Percentiles rank a stretch among this genome's conserved stretches.
Conservation (phyloP, 2,888 invertebrate genomes). For the Platerodrilus igneus region DNA sequence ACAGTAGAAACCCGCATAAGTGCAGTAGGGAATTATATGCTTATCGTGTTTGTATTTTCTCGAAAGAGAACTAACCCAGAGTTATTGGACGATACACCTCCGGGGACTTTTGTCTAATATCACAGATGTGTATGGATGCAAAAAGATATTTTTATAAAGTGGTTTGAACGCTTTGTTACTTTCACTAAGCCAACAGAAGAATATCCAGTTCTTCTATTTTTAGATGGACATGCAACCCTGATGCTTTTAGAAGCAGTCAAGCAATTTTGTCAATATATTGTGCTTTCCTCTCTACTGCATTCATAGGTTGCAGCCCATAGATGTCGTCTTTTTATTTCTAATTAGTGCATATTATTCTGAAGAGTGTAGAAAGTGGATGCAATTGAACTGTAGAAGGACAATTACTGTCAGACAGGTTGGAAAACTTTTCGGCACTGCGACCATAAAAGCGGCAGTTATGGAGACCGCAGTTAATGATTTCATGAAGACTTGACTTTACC, state of each 20-base stretch:
- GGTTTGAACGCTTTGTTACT: constrained; percentile 28
- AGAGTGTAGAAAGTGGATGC: constrained; percentile 27
- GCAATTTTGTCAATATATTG: constrained; percentile 30
- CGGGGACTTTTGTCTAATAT: constrained; percentile 31
- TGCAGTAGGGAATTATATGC: no score
- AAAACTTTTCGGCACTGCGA: constrained; percentile 27
- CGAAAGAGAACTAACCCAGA: constrained; percentile 31
- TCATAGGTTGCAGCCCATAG: constrained; percentile 29
- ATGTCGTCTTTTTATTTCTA: constrained; percentile 29
- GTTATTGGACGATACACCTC: constrained; percentile 33
- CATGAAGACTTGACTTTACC: constrained; percentile 21
- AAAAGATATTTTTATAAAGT: constrained; percentile 25
- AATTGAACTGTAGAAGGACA: constrained; percentile 24
- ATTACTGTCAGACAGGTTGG: constrained; percentile 28
- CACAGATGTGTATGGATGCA: constrained; percentile 36
- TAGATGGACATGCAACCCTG: constrained; percentile 26
- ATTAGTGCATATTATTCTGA: constrained; percentile 27
- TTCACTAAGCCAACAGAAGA: constrained; percentile 22
- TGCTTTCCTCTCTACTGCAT: constrained; percentile 34
- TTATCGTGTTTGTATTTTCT: constrained; percentile 35
- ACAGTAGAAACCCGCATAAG: no score
- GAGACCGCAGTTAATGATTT: constrained; percentile 29
- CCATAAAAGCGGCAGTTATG: constrained; percentile 24
- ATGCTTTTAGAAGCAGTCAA: no score
- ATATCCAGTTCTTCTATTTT: constrained; percentile 22